These are phyloP conservation scores for Lasiurus borealis DNA, from an alignment of 2,113 vertebrate genomes.

Conservation along the genomic window DNA sequence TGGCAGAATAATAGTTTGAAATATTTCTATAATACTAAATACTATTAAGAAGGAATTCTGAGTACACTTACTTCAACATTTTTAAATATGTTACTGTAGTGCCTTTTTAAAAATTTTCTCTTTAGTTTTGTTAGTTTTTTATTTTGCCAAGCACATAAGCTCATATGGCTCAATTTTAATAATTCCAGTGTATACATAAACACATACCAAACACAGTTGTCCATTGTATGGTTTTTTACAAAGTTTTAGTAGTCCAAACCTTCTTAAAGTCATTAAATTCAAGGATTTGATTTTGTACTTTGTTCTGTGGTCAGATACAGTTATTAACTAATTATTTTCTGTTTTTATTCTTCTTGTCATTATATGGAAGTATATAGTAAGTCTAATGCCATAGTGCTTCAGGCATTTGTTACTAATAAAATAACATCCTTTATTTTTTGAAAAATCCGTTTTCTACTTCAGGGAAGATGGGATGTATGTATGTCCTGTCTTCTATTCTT, in stretches of 20 bases:
- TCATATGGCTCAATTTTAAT: background rate
- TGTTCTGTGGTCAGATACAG: background rate
- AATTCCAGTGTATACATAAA: background rate
- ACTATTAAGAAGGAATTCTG: background rate
- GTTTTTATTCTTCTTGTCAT: background rate
- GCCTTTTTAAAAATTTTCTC: background rate
- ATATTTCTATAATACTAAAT: background rate
- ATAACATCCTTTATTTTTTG: background rate
- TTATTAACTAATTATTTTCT: background rate
- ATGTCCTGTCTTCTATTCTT: background rate
- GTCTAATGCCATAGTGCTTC: background rate
- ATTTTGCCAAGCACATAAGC: background rate
- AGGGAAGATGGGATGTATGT: background rate
- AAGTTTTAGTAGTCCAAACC: background rate
- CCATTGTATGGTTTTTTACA: background rate
- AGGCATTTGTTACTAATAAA: background rate
- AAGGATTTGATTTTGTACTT: background rate
- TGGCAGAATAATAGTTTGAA: background rate
- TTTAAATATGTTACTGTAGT: background rate
- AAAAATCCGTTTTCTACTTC: background rate
- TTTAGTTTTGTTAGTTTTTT: background rate
- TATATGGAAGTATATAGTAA: background rate
- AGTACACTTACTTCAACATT: background rate
- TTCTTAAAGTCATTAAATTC: background rate
- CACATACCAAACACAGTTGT: background rate